Evolutionary conservation across 2,888 invertebrate genomes (phyloP), one percentile per base, ranked within the genome.

Genomic region (Rhodophaea formosa): DNA sequence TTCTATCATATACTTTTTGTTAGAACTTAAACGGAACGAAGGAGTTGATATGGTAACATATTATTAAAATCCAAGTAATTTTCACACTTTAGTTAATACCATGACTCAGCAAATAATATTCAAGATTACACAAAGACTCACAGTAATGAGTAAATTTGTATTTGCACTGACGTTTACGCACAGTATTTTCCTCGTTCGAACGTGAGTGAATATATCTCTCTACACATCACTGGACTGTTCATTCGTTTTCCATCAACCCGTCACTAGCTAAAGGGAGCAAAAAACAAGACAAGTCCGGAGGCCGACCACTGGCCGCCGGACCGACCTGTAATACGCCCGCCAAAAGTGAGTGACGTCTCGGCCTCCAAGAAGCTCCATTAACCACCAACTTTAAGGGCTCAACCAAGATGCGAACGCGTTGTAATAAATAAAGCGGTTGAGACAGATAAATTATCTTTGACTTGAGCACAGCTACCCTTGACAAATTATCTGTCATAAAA

Each of bases 371-470:
- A 84, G 82, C 84, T 86, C 86, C 86, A 85, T 88, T 87, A 87
- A 86, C 85, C 80, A 76, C 77, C 75, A 85, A 86, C 84, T 88
- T 86, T 84, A 82, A 85, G 86, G 82, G 87, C 86, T 88, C 85
- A 82, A 74, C 80, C 74, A 74, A 84, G 86, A 88, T 82, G 82
- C 84, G 85, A 86, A 86, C 86, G 82, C 84, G 84, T 77, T 75
- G 79, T 84, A 88, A 89, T 89, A 90, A 90, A 89, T 90, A 89
- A 89, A 86, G 84, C 82, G 81, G 80, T 83, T 80, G 87, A 89
- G 88, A 88, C 88, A 88, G 87, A 90, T 89, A 89, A 89, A 89
- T 90, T 89, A 89, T 88, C 86, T 89, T 89, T 88, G 89, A 88
- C 88, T 90, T 79, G 81, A 80, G 78, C 82, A 83, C 80, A 82